Percentiles rank a stretch among this genome's conserved stretches.
phyloP scores from a whole-genome alignment of 2,113 vertebrate species.

The Bos javanicus region DNA sequence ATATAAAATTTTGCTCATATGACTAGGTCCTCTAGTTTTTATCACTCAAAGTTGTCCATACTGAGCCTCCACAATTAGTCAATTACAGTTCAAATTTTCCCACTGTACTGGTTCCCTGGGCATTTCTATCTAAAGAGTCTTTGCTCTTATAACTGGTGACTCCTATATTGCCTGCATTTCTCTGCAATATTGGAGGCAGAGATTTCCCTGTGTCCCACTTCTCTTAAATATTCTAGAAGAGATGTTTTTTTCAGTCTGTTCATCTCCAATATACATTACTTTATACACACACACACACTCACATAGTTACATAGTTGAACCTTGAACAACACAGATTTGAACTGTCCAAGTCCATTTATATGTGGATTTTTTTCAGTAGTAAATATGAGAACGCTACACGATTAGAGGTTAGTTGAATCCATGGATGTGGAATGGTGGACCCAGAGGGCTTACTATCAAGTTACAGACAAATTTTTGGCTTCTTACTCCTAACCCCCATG shows the following conservation, averaged over 20 bases:
- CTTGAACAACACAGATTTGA: not conserved
- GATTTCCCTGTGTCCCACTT: not conserved
- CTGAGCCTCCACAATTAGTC: not conserved
- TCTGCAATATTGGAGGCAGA: not conserved
- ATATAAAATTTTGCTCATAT: not conserved
- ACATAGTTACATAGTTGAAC: not conserved
- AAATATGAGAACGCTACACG: not conserved
- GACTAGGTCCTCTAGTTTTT: not conserved
- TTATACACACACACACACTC: not conserved
- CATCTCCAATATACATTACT: not conserved
- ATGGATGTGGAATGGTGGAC: not conserved
- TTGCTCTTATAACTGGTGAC: not conserved
- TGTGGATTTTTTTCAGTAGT: not conserved
- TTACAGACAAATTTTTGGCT: not conserved
- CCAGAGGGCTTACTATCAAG: not conserved
- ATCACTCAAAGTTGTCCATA: not conserved
- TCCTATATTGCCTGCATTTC: not conserved
- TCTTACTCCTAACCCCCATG: not conserved
- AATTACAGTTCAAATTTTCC: not conserved
- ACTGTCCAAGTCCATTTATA: not conserved
- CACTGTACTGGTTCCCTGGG: not conserved
- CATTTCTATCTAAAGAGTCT: not conserved
- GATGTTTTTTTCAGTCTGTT: not conserved
- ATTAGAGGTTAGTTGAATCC: not conserved
- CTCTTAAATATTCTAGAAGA: not conserved